These are phyloP conservation scores for Oenanthe melanoleuca DNA, from an alignment of 2,113 vertebrate species.

Conservation along the genomic window DNA sequence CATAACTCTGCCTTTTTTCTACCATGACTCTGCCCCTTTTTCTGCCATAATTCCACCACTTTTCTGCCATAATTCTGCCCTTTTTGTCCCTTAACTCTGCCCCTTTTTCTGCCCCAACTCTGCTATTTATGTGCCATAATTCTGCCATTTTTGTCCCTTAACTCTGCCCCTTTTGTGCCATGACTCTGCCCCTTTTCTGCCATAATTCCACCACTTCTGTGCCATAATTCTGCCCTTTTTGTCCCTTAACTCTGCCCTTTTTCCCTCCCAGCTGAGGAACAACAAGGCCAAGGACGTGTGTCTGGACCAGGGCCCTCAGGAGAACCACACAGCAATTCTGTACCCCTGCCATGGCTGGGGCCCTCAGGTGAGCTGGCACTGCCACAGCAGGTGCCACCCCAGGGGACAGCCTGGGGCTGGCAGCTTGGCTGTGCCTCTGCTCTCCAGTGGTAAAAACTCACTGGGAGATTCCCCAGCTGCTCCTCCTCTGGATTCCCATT, in stretches of 20 bases:
- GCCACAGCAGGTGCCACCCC: background rate
- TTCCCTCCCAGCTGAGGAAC: conserved; percentile 85
- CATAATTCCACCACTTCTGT: too few species aligned
- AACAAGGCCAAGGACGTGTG: conserved; percentile 91
- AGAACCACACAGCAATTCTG: conserved; percentile 94
- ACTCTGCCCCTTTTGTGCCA: background rate
- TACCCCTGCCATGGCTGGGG: conserved; percentile 95
- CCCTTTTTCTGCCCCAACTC: too few species aligned
- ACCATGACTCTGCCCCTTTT: too few species aligned
- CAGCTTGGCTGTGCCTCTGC: background rate
- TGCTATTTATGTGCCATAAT: background rate
- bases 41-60: background rate
- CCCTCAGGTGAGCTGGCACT: conserved; percentile 84
- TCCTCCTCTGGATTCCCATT: background rate
- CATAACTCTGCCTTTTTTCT: background rate
- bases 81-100: rapidly evolving
- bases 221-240: background rate
- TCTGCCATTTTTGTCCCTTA: background rate
- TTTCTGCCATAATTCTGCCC: background rate
- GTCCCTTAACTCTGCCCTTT: conserved; percentile 16
- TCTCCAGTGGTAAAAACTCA: background rate
- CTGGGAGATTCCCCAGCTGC: background rate
- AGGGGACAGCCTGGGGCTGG: background rate
- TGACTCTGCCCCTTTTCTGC: too few species aligned
- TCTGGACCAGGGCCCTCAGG: conserved; percentile 91